Evolutionary conservation across 2,113 vertebrate species (phyloP).

Genomic region (Gasterosteus aculeatus): DNA sequence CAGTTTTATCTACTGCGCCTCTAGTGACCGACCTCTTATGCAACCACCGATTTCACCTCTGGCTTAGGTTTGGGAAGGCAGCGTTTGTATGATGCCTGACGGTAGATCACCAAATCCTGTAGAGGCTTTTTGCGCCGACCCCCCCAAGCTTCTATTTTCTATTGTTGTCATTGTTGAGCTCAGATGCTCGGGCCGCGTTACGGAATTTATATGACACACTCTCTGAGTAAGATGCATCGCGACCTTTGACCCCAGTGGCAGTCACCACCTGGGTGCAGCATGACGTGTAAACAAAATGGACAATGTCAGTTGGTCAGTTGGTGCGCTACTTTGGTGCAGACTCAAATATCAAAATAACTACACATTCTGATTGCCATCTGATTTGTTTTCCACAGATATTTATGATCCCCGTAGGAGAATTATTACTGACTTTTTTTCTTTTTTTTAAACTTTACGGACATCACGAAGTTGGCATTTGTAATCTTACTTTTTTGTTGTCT

Average conservation of each 20-base stretch:
- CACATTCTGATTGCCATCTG: not conserved
- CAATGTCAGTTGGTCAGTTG: not conserved
- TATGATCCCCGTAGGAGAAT: not conserved
- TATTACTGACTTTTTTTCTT: not conserved
- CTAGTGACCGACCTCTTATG: constrained; percentile 37
- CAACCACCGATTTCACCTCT: constrained; percentile 21
- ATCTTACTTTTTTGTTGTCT: not conserved
- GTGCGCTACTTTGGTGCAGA: not conserved
- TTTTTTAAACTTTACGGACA: not conserved
- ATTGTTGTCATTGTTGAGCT: not conserved
- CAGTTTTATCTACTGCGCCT: constrained; percentile 18
- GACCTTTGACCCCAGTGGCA: constrained; percentile 18
- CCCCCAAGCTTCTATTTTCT: not conserved
- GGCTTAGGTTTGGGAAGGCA: not conserved
- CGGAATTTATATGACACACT: not conserved
- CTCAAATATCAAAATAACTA: not conserved
- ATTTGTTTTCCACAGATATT: not conserved
- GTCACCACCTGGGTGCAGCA: not conserved
- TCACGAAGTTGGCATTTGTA: not conserved
- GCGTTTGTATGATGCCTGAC: not conserved
- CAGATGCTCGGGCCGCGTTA: not conserved
- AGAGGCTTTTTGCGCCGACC: not conserved
- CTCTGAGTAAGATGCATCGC: constrained; percentile 27
- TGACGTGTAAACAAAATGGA: constrained; percentile 17
- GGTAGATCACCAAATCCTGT: not conserved